Percentiles rank a stretch among this genome's conserved stretches.
Evolutionary conservation across 2,113 vertebrate species (phyloP).

Genomic region (Crotalus viridis): DNA sequence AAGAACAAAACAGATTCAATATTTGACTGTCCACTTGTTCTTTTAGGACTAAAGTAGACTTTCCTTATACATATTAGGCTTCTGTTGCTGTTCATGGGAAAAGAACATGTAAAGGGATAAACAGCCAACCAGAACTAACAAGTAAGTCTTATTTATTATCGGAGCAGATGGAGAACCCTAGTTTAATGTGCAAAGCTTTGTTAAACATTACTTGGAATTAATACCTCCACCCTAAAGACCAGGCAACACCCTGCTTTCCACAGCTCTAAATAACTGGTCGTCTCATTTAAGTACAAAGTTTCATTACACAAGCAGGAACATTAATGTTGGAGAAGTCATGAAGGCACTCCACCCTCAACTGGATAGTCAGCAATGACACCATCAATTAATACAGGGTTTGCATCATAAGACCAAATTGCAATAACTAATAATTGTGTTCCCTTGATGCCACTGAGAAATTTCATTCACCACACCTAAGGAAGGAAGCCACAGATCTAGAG

Average conservation of each 20-base stretch:
- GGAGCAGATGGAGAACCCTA: neutral
- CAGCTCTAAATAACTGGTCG: neutral
- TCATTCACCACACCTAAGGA: constrained; percentile 60
- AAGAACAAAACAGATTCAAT: neutral
- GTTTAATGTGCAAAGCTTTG: neutral
- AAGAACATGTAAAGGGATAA: neutral
- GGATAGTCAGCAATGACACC: constrained; percentile 47
- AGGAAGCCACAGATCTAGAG: constrained; percentile 38
- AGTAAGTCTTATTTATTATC: constrained; percentile 3
- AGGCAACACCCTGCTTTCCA: neutral
- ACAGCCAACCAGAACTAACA: neutral
- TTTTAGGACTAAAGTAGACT: neutral
- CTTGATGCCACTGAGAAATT: constrained; percentile 52
- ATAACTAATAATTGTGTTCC: constrained; percentile 44
- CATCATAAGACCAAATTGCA: constrained; percentile 30
- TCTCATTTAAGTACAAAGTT: neutral
- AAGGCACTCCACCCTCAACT: constrained; percentile 45
- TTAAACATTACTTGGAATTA: neutral
- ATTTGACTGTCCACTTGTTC: neutral
- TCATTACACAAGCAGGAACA: constrained; percentile 33
- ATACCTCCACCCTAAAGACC: neutral
- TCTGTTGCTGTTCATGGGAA: neutral
- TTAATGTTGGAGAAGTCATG: neutral
- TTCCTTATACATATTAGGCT: neutral
- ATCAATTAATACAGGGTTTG: constrained; percentile 52